Percentiles rank a stretch among this genome's conserved stretches.
Evolutionary conservation across 2,797 vertebrate genomes (phyloP).

Genomic region (Sebastiscus tertius): DNA sequence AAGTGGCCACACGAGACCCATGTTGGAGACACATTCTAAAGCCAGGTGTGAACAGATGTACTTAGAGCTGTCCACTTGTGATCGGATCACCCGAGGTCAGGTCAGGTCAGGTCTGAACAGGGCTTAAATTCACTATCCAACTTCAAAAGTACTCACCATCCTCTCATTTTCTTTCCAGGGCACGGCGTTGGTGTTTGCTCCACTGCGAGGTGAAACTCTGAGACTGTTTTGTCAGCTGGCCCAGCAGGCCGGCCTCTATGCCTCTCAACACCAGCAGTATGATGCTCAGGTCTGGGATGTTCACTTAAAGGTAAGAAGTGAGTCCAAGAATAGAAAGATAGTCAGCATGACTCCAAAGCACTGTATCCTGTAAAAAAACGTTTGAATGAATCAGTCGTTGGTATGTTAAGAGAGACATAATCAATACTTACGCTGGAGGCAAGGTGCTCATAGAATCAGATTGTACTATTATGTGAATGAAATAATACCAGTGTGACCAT

Average conservation of each 20-base stretch:
- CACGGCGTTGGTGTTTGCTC: constrained; percentile 93
- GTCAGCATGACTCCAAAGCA: background rate
- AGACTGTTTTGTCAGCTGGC: constrained; percentile 93
- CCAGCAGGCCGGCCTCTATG: constrained; percentile 89
- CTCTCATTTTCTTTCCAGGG: constrained; percentile 83
- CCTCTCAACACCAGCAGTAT: constrained; percentile 95
- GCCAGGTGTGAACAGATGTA: too few relatives aligned
- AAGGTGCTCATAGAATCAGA: background rate
- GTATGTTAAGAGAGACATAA: background rate
- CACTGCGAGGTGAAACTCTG: constrained; percentile 92
- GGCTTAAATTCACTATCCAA: background rate
- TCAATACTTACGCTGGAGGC: background rate
- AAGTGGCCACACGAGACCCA: too few relatives aligned
- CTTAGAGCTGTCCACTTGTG: too few relatives aligned
- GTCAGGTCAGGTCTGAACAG: too few relatives aligned
- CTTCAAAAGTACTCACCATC: background rate
- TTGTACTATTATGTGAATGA: background rate
- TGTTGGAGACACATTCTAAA: too few relatives aligned
- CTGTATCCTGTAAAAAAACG: background rate
- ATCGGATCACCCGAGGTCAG: too few relatives aligned
- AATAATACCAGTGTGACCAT: background rate
- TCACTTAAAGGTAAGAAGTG: constrained; percentile 89
- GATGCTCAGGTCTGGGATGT: constrained; percentile 95
- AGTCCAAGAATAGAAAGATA: background rate
- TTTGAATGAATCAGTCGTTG: background rate